These are phyloP conservation scores for Liasis olivaceus DNA, from an alignment of 2,797 vertebrate genomes.

Conservation along the genomic window DNA sequence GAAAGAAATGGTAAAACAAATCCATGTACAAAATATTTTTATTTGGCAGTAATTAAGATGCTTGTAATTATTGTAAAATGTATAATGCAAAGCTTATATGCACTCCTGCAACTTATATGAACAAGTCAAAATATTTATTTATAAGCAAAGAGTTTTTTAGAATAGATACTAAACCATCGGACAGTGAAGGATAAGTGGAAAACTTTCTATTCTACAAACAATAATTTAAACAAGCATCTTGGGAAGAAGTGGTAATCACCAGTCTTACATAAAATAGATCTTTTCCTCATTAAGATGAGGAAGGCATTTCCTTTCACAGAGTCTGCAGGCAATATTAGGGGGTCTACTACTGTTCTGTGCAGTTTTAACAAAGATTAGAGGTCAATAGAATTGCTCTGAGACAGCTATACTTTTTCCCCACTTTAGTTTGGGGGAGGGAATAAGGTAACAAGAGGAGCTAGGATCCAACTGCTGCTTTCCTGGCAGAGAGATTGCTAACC, in stretches of 20 bases:
- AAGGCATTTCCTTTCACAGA: conserved; percentile 1
- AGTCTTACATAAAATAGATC: neutral
- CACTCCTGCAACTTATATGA: conserved; percentile 1
- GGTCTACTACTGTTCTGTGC: neutral
- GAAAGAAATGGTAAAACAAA: neutral
- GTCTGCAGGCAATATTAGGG: neutral
- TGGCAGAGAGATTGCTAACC: too few species aligned
- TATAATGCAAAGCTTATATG: neutral
- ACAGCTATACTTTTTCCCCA: too few species aligned
- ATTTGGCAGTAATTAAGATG: neutral
- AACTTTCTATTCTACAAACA: neutral
- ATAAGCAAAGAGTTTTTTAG: conserved; percentile 8
- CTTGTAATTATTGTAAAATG: neutral
- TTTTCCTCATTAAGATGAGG: conserved; percentile 11
- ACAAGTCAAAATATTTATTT: neutral
- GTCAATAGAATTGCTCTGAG: too few species aligned
- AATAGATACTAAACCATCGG: conserved; percentile 10
- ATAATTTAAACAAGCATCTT: neutral
- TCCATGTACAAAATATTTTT: neutral
- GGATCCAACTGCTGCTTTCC: too few species aligned
- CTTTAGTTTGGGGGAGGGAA: too few species aligned
- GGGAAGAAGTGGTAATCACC: neutral
- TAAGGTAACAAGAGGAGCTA: too few species aligned
- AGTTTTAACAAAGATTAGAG: neutral
- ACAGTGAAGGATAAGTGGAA: conserved; percentile 12